Base-by-base conservation (phyloP, 2,113 vertebrate genomes). In the Pterocles gutturalis region DNA sequence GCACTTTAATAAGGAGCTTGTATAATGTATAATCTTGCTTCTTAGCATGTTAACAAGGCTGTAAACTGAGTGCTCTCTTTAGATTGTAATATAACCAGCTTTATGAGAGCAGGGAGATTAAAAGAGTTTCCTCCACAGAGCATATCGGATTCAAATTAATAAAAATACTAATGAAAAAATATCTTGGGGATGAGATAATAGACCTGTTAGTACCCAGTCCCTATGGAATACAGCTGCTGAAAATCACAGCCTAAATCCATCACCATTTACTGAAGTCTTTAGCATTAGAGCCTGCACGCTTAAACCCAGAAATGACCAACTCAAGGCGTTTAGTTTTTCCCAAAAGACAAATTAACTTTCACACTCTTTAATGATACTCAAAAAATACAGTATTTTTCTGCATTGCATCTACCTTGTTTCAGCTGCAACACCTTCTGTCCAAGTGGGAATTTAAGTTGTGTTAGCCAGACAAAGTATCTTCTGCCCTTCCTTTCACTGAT, bases 91-190 rank as follows among this genome's bases (percentile, higher is more conserved):
- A 96, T n/a, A 96, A 78, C 45, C 34, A 51, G 38, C 60, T 90
- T 97, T 86, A 72, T 83, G 83, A 94, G 86, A 87, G 58, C 84
- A 91, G 17, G 13, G 91, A 93, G 92, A 71, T 90, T 91, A 83
- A 49, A 60, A 88, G 51, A 92, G 20, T 85, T 93, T 95, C 85
- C 45, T 88, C 58, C 19, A 36, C 57, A 53, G 71, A 41, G 85
- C 57, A 26, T 65, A 79, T 49, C 70, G 83, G 76, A 83, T 92
- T 92, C 83, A 92, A 93, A 94, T 95, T 93, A 94, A 95, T 93
- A 95, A 90, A 94, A 88, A 80, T 48, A 65, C 87, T 87, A 93
- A 93, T 89, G 70, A 93, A 93, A 96, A 91, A 87, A 87, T 94
- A 65, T 87, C 57, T 61, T 85, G 66, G 21, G 70, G 17, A 87